phyloP scores from a whole-genome alignment of 2,888 invertebrate species.

The Selenia dentaria region DNA sequence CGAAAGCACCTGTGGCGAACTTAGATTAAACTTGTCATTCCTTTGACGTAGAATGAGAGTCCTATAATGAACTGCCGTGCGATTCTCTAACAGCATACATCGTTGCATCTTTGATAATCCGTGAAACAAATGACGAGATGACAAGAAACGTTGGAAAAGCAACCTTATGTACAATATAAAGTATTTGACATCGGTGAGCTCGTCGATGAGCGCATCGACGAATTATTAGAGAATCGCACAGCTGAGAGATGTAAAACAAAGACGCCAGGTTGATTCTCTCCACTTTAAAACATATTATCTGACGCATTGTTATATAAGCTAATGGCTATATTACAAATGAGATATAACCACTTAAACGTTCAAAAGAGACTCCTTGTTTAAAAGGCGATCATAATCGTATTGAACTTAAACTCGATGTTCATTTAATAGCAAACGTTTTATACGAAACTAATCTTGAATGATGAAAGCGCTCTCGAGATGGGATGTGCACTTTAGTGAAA shows the following conservation, averaged over 20 bases:
- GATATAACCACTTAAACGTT: constrained; percentile 34
- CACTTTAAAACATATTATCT: constrained; percentile 31
- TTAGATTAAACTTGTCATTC: constrained; percentile 37
- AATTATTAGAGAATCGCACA: too few species aligned
- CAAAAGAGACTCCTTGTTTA: constrained; percentile 31
- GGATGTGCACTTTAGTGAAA: constrained; percentile 40
- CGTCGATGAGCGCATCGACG: too few species aligned
- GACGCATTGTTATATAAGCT: constrained; percentile 20
- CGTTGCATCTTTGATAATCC: too few species aligned
- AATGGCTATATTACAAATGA: too few species aligned
- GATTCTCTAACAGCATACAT: too few species aligned
- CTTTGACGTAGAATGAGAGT: constrained; percentile 10
- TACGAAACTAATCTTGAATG: constrained; percentile 51
- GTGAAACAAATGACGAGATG: too few species aligned
- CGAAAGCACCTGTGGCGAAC: constrained; percentile 44
- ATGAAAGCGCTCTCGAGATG: constrained; percentile 43
- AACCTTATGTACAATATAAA: too few species aligned
- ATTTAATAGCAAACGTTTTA: constrained; percentile 50
- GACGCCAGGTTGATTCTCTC: constrained; percentile 16
- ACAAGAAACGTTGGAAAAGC: too few species aligned
- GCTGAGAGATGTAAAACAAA: constrained; percentile 3
- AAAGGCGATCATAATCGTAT: constrained; percentile 41
- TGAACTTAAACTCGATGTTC: constrained; percentile 51
- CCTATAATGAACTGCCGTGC: too few species aligned
- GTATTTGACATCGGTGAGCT: too few species aligned